Evolutionary conservation across 2,888 invertebrate genomes (phyloP).

Genomic region (Portevinia maculata): DNA sequence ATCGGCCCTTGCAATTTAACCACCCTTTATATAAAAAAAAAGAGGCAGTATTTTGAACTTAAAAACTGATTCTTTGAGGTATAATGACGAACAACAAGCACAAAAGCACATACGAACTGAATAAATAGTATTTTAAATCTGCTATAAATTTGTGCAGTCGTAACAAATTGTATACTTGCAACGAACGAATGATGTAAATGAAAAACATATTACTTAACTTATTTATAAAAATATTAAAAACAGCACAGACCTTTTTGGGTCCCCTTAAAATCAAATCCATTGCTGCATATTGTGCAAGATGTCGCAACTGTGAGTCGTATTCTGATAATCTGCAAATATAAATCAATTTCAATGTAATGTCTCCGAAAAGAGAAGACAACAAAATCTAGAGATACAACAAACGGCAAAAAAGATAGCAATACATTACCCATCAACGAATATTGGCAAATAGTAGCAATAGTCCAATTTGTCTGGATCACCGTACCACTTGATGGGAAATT

Average conservation of each 20-base stretch:
- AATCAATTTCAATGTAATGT: conserved; percentile 34
- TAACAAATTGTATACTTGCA: too few relatives aligned
- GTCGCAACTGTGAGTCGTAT: conserved; percentile 90
- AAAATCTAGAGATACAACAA: conserved; percentile 13
- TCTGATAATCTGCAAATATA: conserved; percentile 86
- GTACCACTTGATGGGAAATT: conserved; percentile 80
- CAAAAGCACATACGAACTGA: too few relatives aligned
- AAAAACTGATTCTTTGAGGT: too few relatives aligned
- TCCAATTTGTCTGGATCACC: conserved; percentile 85
- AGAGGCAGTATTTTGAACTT: too few relatives aligned
- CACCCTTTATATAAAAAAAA: too few relatives aligned
- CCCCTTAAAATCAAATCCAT: conserved; percentile 89
- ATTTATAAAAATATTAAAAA: neutral
- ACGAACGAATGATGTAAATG: too few relatives aligned
- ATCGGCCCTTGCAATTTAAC: too few relatives aligned
- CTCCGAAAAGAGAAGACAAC: conserved; percentile 6
- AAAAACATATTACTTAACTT: too few relatives aligned
- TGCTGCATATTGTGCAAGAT: conserved; percentile 93
- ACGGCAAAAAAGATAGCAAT: neutral
- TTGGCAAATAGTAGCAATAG: conserved; percentile 95
- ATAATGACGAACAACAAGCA: too few relatives aligned
- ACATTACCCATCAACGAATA: conserved; percentile 93
- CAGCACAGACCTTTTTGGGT: conserved; percentile 77
- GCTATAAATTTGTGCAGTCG: too few relatives aligned
- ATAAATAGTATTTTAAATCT: too few relatives aligned